These are phyloP conservation scores for Solea solea DNA, from an alignment of 2,113 vertebrate species.

Conservation along the genomic window DNA sequence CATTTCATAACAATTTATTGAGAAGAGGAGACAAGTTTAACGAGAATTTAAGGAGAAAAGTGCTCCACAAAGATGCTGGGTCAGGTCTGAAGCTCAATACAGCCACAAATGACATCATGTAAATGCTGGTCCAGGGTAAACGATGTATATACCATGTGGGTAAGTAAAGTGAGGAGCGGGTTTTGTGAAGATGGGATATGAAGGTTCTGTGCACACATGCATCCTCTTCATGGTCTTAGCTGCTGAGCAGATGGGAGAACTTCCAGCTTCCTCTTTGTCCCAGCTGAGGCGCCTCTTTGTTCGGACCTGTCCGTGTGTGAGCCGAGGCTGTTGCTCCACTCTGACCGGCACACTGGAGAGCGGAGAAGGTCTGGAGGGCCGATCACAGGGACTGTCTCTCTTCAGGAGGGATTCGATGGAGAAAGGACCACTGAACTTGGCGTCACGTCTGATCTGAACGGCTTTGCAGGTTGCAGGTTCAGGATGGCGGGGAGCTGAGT, in stretches of 20 bases:
- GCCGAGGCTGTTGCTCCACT: too few relatives aligned
- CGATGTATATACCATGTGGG: constrained; percentile 29
- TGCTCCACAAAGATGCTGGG: too few relatives aligned
- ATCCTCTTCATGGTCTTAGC: constrained; percentile 39
- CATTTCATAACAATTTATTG: too few relatives aligned
- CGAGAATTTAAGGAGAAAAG: too few relatives aligned
- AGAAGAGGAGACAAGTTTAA: too few relatives aligned
- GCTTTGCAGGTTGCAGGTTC: constrained; percentile 4
- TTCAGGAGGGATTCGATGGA: constrained; percentile 77
- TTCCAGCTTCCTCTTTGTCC: constrained; percentile 23
- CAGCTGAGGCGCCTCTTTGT: constrained; percentile 39
- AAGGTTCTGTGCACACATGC: neutral
- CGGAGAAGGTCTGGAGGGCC: constrained; percentile 22
- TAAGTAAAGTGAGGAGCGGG: constrained; percentile 12
- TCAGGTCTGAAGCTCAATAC: too few relatives aligned
- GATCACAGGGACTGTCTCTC: constrained; percentile 34
- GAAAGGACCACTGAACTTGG: constrained; percentile 74
- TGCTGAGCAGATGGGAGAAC: constrained; percentile 30
- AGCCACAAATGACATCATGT: constrained; percentile 7
- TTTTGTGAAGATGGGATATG: constrained; percentile 10
- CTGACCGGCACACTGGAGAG: constrained; percentile 20
- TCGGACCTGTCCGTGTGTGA: neutral
- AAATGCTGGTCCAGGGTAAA: neutral
- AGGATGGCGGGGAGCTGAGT: neutral
- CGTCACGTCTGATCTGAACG: constrained; percentile 12